Conservation (phyloP, 2,888 invertebrate genomes). For the Andrena bucephala region DNA sequence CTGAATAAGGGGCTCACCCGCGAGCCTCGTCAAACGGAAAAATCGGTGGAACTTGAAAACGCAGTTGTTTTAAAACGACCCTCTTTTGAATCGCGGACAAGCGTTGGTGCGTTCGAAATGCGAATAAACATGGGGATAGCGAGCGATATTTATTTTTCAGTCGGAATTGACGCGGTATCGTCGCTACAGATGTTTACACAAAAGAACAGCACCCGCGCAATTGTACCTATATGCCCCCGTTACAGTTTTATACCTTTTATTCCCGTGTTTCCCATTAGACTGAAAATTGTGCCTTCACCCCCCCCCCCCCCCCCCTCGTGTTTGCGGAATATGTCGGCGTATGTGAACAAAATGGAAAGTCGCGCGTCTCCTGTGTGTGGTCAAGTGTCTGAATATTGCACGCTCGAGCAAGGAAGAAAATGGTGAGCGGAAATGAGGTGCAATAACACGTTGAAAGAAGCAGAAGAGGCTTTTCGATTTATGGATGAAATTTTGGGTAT, state of each 20-base stretch:
- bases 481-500: not conserved
- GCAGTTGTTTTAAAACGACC: conserved; percentile 22
- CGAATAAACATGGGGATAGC: conserved; percentile 32
- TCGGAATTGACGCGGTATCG: conserved; percentile 26
- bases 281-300: not conserved
- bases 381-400: conserved; percentile 24
- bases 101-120: conserved; percentile 24
- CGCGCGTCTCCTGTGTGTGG: not conserved
- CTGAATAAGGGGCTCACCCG: not conserved
- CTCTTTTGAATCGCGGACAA: not conserved
- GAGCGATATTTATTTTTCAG: conserved; percentile 48
- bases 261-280: conserved; percentile 25
- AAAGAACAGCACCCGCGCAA: not conserved
- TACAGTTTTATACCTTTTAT: conserved; percentile 40
- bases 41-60: conserved; percentile 30
- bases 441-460: not conserved
- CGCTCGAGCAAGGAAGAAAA: not conserved
- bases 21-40: conserved; percentile 7
- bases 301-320: not conserved
- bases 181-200: conserved; percentile 12
- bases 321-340: conserved; percentile 9
- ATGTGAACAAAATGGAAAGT: conserved; percentile 10
- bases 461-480: not conserved
- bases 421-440: not conserved
- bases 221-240: conserved; percentile 23